A percentile compares a stretch with the other conserved stretches of the same genome.
phyloP scores from a whole-genome alignment of 2,888 invertebrate species.

The Iphiclides podalirius region DNA sequence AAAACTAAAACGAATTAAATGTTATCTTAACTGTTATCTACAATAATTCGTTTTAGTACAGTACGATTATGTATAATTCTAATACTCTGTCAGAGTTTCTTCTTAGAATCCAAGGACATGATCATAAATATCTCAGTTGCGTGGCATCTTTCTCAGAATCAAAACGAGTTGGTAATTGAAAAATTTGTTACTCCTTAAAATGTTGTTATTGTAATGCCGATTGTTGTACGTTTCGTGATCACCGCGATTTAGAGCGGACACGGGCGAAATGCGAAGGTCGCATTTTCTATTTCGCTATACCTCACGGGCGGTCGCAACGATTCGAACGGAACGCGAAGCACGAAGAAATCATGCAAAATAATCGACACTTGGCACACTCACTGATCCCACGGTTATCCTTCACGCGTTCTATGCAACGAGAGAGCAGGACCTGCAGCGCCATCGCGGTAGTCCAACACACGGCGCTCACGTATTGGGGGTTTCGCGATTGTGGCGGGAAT shows the following conservation, averaged over 20 bases:
- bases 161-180: too few species aligned
- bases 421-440: constrained; percentile 17
- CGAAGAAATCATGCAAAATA: constrained; percentile 15
- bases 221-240: constrained; percentile 5
- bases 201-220: too few species aligned
- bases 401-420: constrained; percentile 23
- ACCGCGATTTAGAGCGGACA: constrained; percentile 9
- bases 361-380: constrained; percentile 20
- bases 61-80: too few species aligned
- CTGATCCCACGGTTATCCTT: constrained; percentile 25
- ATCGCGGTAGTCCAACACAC: constrained; percentile 6
- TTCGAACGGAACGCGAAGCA: constrained; percentile 5
- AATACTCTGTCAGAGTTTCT: too few species aligned
- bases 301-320: not conserved
- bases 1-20: too few species aligned
- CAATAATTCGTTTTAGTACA: too few species aligned
- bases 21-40: too few species aligned
- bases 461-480: not conserved
- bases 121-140: too few species aligned
- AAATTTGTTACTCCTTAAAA: too few species aligned
- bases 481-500: constrained; percentile 22
- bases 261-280: constrained; percentile 16
- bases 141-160: too few species aligned
- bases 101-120: too few species aligned
- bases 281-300: constrained; percentile 19